Conservation (phyloP, 2,797 vertebrate species). For the Salarias fasciatus region DNA sequence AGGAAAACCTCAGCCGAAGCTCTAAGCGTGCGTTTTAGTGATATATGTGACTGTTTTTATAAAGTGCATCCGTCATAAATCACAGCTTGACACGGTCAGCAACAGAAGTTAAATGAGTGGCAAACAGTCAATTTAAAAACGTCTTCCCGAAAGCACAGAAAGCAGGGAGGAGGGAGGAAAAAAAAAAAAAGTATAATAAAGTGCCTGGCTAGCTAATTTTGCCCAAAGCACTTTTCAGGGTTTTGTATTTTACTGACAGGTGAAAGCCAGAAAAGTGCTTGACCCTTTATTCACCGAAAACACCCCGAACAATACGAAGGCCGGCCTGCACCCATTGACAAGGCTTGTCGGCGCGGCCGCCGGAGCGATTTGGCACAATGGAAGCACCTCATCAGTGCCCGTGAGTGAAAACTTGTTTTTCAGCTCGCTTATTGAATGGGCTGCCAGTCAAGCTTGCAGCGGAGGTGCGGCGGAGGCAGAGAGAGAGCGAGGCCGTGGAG, state of each 20-base stretch:
- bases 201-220: neutral
- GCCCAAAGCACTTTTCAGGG: neutral
- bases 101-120: neutral
- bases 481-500: conserved; percentile 6
- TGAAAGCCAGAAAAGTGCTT: conserved; percentile 1
- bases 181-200: too few relatives aligned
- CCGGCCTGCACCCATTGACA: conserved; percentile 16
- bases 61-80: neutral
- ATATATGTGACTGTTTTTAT: neutral
- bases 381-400: conserved; percentile 21
- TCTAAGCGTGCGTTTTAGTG: neutral
- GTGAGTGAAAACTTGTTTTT: conserved; percentile 37
- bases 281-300: conserved; percentile 4
- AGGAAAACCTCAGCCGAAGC: too few relatives aligned
- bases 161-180: too few relatives aligned
- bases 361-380: conserved; percentile 27
- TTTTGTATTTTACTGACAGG: conserved; percentile 5
- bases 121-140: neutral
- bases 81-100: neutral
- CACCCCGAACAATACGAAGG: conserved; percentile 11
- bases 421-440: conserved; percentile 34
- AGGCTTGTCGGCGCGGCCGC: conserved; percentile 18
- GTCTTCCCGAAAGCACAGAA: neutral
- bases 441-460: conserved; percentile 31
- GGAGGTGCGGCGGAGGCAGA: conserved; percentile 29